Base-by-base conservation (phyloP, 2,888 invertebrate species). In the Podabrus alpinus region DNA sequence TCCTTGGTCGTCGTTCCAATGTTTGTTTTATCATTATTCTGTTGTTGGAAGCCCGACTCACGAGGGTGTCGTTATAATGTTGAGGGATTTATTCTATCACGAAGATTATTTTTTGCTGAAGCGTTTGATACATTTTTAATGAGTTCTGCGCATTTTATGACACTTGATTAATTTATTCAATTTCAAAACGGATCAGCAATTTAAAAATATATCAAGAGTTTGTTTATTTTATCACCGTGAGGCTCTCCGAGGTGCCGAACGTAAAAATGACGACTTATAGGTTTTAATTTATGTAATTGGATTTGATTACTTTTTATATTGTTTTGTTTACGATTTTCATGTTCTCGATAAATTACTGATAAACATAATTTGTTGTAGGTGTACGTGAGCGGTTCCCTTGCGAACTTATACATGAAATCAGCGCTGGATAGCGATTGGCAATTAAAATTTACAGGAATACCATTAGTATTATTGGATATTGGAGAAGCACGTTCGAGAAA, bases 391-490 rank as follows among this genome's bases (percentile, higher is more conserved):
- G 91, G 91, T 78, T 93, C 94, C 9, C 85, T 95, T 83, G 94
- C 94, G 64, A 94, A 93, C 86, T 86, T 94, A 62, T 94, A 94
- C 85, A 90, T 90, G 76, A 91, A 91, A 80, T 89, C 89, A 72
- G 89, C 90, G 17, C 88, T 89, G 71, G 89, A 90, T 69, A 83
- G 86, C 69, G 88, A 89, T 60, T 95, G 95, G 95, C 90, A 92
- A 79, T 88, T 95, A 68, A 90, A 92, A 76, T 92, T 92, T 86
- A 94, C 94, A 0, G 95, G 95, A 15, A 92, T 95, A 71, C 95
- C 95, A 0, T 92, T 95, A 3, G 89, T 95, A 11, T 88, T 95
- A 7, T 89, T 95, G 75, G 94, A 95, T 86, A 90, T 91, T 61
- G 95, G 95, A 0, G 93, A 93, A 82, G 93, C 94, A 11, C 88